Conservation (phyloP, 2,888 invertebrate genomes). For the Tetragonisca angustula region DNA sequence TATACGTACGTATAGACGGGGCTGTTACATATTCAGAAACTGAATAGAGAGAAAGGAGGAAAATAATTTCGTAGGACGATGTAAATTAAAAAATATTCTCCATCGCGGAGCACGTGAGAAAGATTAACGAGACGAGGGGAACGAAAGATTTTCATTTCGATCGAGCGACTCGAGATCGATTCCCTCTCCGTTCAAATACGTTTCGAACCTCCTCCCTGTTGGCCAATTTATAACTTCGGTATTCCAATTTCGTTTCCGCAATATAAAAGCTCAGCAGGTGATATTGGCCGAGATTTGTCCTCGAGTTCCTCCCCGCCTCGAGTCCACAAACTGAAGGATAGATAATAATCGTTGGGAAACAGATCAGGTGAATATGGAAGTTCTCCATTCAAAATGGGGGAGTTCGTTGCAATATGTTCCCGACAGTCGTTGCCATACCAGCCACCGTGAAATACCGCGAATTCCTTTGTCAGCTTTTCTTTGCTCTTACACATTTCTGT, state of each 20-base stretch:
- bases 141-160: neutral
- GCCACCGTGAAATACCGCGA: neutral
- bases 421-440: conserved; percentile 4
- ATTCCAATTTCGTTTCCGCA: neutral
- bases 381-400: conserved; percentile 11
- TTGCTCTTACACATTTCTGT: neutral
- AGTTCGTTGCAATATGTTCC: conserved; percentile 21
- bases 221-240: conserved; percentile 7
- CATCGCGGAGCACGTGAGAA: neutral
- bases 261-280: conserved; percentile 31
- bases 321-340: conserved; percentile 23
- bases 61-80: no score
- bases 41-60: no score
- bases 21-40: no score
- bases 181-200: neutral
- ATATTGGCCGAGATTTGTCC: conserved; percentile 9
- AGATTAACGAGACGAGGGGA: neutral
- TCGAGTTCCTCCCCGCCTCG: neutral
- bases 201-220: neutral
- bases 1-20: no score
- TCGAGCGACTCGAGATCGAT: neutral
- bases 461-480: conserved; percentile 12
- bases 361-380: conserved; percentile 38
- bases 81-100: neutral
- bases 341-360: conserved; percentile 32